Base-by-base conservation (phyloP, 2,113 vertebrate species). In the Balaenoptera acutorostrata region DNA sequence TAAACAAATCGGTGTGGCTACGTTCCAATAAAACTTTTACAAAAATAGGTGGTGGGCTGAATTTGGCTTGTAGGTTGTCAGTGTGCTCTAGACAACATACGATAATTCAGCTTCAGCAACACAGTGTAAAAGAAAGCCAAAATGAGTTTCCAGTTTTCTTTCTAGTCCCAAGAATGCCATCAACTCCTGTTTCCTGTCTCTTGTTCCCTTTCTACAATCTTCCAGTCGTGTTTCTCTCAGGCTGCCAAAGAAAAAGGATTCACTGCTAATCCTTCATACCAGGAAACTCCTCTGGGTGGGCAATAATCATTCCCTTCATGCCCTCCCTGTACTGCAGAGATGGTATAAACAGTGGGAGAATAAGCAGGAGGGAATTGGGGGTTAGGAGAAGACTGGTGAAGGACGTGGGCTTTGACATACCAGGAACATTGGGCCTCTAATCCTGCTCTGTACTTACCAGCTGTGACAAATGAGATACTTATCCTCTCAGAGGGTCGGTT, bases 61-160 rank as follows among this genome's bases (percentile, higher is more conserved):
- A 69, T 71, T 39, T 95, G 59, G 57, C 33, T 21, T 61, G 6
- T 10, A 77, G 29, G 18, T 6, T 11, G 78, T 41, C 87, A 89
- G 25, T 15, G 68, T 44, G 9, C 33, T 72, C 66, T 83, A 49
- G 39, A 81, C 25, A 77, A 39, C 17, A 29, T 27, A 15, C 1
- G 55, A 29, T 71, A 68, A 66, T 55, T 96, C 25, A 66, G 20
- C 39, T 75, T 95, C n/a, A 87, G 69, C 46, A 96, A 97, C 52
- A 88, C 23, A 87, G 49, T 9, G 27, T 81, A 29, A 86, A 92
- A 83, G 23, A 52, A 92, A 96, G 68, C 29, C 21, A 36, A 75
- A 81, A 49, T 27, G 21, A 66, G 46, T 78, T 59, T 94, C 71
- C 6, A n/a, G 27, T 75, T 77, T 84, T 72, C 69, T 66, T 88